A percentile compares a stretch with the other conserved stretches of the same genome.
phyloP scores from a whole-genome alignment of 2,113 vertebrate genomes.

The Chroicocephalus ridibundus region DNA sequence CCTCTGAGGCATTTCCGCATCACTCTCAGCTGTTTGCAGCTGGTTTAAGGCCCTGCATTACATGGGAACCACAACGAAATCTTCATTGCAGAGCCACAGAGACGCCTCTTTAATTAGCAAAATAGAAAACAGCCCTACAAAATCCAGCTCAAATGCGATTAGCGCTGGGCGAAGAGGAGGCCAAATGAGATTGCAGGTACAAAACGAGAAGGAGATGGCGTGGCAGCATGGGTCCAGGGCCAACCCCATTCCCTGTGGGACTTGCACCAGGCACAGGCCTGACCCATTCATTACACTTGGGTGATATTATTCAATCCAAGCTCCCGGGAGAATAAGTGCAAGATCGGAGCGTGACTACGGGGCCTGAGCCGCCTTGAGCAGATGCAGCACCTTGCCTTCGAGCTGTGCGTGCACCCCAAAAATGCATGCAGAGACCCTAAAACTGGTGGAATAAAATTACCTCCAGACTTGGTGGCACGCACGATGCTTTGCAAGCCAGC shows the following conservation, averaged over 20 bases:
- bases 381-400: neutral
- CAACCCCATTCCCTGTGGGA: neutral
- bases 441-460: neutral
- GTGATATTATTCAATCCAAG: neutral
- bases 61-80: neutral
- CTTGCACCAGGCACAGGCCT: neutral
- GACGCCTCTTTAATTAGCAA: constrained; percentile 24
- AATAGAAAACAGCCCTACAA: constrained; percentile 16
- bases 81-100: neutral
- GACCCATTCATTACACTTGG: neutral
- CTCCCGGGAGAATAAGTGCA: rapidly evolving
- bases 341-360: neutral
- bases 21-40: neutral
- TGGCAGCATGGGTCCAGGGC: neutral
- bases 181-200: constrained; percentile 18
- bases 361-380: neutral
- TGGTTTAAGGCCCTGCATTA: neutral
- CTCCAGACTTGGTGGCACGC: rapidly evolving
- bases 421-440: neutral
- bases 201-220: neutral
- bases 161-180: neutral
- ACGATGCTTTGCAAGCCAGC: neutral
- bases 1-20: neutral
- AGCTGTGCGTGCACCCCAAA: rapidly evolving
- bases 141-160: constrained; percentile 32